Conservation (phyloP, 1,140 invertebrate species). For the honey bee (Apis mellifera) region Amel_HAv3.1 CM009940.2:971501-972000, state of each 20-base stretch:
- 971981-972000: conserved; percentile 85
- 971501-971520: conserved; percentile 85
- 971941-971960: conserved; percentile 74
- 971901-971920: conserved; percentile 68
- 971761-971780: conserved; percentile 71
- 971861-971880: conserved; percentile 72
- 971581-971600: background rate
- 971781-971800: conserved; percentile 33
- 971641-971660: conserved; percentile 89
- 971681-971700: conserved; percentile 90
- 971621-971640: conserved; percentile 2
- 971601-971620: background rate
- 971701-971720: conserved; percentile 91
- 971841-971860: background rate
- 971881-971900: conserved; percentile 74
- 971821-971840: too few species aligned
- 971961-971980: conserved; percentile 70
- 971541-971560: conserved; percentile 79
- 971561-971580: too few species aligned
- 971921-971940: conserved; percentile 61
- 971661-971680: conserved; percentile 87
- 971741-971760: conserved; percentile 82
- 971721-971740: conserved; percentile 89
- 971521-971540: conserved; percentile 83
- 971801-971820: too few species aligned